Evolutionary conservation across 2,888 invertebrate species (phyloP).

Genomic region (Ormyrus pomaceus): DNA sequence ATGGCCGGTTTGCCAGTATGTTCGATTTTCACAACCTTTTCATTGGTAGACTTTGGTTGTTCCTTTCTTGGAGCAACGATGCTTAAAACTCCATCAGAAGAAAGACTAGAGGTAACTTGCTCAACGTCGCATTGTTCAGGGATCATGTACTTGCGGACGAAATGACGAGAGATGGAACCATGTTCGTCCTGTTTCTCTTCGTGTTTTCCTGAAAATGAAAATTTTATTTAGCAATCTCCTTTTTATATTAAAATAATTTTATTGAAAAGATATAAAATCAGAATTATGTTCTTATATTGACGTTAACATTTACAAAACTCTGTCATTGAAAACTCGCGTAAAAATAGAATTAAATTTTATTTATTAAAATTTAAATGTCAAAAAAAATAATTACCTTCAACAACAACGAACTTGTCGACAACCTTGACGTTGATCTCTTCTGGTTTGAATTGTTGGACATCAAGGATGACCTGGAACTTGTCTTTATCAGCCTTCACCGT

Average conservation of each 20-base stretch:
- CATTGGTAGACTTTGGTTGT: conserved; percentile 62
- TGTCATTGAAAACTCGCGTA: background rate
- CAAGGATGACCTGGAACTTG: conserved; percentile 83
- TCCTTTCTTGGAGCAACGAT: conserved; percentile 84
- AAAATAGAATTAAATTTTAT: background rate
- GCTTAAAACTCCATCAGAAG: conserved; percentile 89
- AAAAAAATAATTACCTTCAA: conserved; percentile 79
- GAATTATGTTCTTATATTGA: background rate
- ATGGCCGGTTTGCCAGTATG: conserved; percentile 69
- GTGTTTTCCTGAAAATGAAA: conserved; percentile 79
- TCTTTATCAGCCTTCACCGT: conserved; percentile 81
- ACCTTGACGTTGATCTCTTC: conserved; percentile 78
- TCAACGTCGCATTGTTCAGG: conserved; percentile 83
- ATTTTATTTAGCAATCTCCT: background rate
- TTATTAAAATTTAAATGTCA: background rate
- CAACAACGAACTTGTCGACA: conserved; percentile 73
- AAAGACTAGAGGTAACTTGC: conserved; percentile 85
- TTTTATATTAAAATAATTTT: conserved; percentile 2
- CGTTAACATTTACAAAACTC: no score
- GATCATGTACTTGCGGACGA: conserved; percentile 83
- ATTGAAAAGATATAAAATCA: background rate
- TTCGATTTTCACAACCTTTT: conserved; percentile 65
- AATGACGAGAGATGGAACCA: conserved; percentile 88
- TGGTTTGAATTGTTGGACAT: conserved; percentile 84
- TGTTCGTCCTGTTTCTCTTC: conserved; percentile 87